These are phyloP conservation scores for Anabas testudineus DNA, from an alignment of 2,797 vertebrate species.

Conservation along the genomic window DNA sequence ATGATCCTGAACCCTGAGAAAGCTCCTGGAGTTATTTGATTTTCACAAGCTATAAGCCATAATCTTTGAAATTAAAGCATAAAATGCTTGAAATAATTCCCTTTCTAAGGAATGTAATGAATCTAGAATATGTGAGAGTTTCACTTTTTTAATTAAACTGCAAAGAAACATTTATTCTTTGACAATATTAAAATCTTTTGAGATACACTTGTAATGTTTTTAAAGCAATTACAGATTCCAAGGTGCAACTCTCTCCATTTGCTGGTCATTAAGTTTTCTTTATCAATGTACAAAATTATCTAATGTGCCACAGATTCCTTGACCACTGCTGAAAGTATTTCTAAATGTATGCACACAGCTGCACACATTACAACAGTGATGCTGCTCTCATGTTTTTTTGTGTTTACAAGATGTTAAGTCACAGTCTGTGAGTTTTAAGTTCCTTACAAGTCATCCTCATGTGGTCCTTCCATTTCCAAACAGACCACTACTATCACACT, in stretches of 20 bases:
- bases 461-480: not conserved
- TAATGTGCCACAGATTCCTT: not conserved
- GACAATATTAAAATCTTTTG: too few relatives aligned
- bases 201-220: too few relatives aligned
- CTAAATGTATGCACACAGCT: not conserved
- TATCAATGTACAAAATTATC: not conserved
- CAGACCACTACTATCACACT: not conserved
- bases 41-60: too few relatives aligned
- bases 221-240: too few relatives aligned
- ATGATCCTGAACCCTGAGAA: not conserved
- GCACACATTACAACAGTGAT: not conserved
- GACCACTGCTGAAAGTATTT: not conserved
- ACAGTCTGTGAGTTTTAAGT: conserved; percentile 7
- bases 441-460: not conserved
- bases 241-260: not conserved
- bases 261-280: not conserved
- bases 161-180: too few relatives aligned
- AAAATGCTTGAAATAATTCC: too few relatives aligned
- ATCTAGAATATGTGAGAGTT: too few relatives aligned
- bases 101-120: too few relatives aligned
- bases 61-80: too few relatives aligned
- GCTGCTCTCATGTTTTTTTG: not conserved
- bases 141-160: too few relatives aligned
- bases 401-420: too few relatives aligned
- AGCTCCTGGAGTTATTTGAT: too few relatives aligned